These are phyloP conservation scores for Octodonta nipae DNA, from an alignment of 2,888 invertebrate genomes.

Conservation along the genomic window DNA sequence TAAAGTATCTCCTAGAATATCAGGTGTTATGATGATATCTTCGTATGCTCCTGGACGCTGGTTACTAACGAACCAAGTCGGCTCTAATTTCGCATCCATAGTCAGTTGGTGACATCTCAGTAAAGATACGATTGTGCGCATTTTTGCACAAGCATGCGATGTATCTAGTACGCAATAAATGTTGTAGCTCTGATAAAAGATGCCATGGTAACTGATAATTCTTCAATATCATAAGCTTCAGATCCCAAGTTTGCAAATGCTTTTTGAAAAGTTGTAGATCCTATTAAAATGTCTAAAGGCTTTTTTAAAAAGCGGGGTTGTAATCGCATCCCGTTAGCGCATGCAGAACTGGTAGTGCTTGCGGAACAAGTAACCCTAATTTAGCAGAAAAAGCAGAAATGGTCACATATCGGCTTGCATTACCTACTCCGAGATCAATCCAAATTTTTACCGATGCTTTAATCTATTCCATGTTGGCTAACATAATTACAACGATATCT, in stretches of 20 bases:
- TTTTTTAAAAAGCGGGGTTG: conserved; percentile 4
- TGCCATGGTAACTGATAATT: not conserved
- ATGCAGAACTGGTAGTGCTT: conserved; percentile 12
- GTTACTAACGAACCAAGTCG: conserved; percentile 16
- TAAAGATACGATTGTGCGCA: conserved; percentile 1
- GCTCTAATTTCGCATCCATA: conserved; percentile 10
- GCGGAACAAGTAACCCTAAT: conserved; percentile 8
- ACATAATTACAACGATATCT: conserved; percentile 15
- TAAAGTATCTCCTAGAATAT: conserved; percentile 13
- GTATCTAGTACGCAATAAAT: not conserved
- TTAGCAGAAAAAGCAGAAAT: conserved; percentile 11
- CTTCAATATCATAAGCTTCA: conserved; percentile 1
- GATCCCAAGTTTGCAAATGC: conserved; percentile 1
- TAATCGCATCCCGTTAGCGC: conserved; percentile 4
- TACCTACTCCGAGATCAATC: conserved; percentile 15
- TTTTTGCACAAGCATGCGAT: conserved; percentile 2
- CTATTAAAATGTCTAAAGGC: conserved; percentile 3
- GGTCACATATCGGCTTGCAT: conserved; percentile 14
- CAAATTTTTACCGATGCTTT: conserved; percentile 12
- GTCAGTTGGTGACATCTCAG: too few relatives aligned
- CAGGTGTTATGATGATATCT: conserved; percentile 19
- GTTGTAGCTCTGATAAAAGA: not conserved
- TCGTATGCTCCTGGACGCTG: conserved; percentile 19
- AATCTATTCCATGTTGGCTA: conserved; percentile 15
- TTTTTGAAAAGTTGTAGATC: conserved; percentile 6